Evolutionary conservation across 2,113 vertebrate species (phyloP).

Genomic region (Microcebus murinus): DNA sequence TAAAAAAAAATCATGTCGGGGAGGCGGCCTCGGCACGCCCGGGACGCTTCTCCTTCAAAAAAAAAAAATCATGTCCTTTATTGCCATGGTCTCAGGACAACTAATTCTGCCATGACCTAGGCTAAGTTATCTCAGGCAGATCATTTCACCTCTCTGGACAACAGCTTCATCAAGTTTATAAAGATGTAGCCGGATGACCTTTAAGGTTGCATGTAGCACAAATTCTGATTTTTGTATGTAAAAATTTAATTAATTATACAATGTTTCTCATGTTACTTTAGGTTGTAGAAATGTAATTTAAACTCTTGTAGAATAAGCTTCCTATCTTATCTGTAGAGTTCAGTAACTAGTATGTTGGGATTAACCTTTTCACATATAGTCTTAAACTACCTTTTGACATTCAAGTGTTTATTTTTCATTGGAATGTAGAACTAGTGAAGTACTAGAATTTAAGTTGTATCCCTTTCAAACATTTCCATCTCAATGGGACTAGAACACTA

Average conservation of each 20-base stretch:
- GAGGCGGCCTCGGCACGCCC: too few relatives aligned
- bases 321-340: not conserved
- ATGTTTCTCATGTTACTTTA: not conserved
- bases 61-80: not conserved
- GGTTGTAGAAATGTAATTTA: constrained; percentile 23
- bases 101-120: not conserved
- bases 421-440: not conserved
- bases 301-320: not conserved
- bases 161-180: not conserved
- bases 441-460: not conserved
- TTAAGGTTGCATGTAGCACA: not conserved
- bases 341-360: constrained; percentile 23
- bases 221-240: constrained; percentile 40
- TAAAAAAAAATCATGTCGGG: not conserved
- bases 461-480: constrained; percentile 42
- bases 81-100: not conserved
- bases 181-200: not conserved
- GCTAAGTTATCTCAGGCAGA: not conserved
- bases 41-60: too few relatives aligned
- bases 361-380: not conserved
- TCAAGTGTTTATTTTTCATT: constrained; percentile 5
- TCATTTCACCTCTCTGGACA: not conserved
- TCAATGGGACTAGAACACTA: constrained; percentile 9
- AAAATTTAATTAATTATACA: constrained; percentile 21
- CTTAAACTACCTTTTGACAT: constrained; percentile 30